phyloP scores from a whole-genome alignment of 1,140 invertebrate genomes.

The Drosophila teissieri region DNA sequence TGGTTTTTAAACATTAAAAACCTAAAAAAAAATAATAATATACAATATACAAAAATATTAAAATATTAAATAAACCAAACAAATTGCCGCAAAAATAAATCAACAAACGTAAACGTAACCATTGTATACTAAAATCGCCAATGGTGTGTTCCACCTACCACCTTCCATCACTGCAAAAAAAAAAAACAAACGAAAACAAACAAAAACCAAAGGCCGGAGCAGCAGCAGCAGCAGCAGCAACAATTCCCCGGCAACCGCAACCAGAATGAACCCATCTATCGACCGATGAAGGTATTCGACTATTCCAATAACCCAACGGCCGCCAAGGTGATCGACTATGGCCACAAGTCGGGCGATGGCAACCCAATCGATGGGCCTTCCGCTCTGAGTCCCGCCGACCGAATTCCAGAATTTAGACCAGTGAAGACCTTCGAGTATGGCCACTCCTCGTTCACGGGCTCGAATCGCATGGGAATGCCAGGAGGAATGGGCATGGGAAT shows the following conservation, averaged over 20 bases:
- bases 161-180: constrained; percentile 1
- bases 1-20: constrained; percentile 48
- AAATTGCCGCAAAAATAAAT: constrained; percentile 3
- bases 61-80: constrained; percentile 32
- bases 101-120: constrained; percentile 17
- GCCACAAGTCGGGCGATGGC: constrained; percentile 85
- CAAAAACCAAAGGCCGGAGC: constrained; percentile 54
- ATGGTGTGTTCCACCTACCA: constrained; percentile 27
- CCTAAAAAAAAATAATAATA: constrained; percentile 23
- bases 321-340: constrained; percentile 90
- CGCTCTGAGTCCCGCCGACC: background rate
- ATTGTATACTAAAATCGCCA: constrained; percentile 25
- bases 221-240: constrained; percentile 3
- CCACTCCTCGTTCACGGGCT: constrained; percentile 84
- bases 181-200: constrained; percentile 10
- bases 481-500: background rate
- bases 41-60: constrained; percentile 27
- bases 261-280: constrained; percentile 55
- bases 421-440: constrained; percentile 87
- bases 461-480: constrained; percentile 4
- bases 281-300: constrained; percentile 80
- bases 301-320: constrained; percentile 84
- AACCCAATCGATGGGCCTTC: background rate
- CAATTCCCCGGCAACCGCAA: background rate
- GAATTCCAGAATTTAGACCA: constrained; percentile 74